Percentiles rank a stretch among this genome's conserved stretches.
Evolutionary conservation across 2,797 vertebrate species (phyloP).

Genomic region (Sphaeramia orbicularis): DNA sequence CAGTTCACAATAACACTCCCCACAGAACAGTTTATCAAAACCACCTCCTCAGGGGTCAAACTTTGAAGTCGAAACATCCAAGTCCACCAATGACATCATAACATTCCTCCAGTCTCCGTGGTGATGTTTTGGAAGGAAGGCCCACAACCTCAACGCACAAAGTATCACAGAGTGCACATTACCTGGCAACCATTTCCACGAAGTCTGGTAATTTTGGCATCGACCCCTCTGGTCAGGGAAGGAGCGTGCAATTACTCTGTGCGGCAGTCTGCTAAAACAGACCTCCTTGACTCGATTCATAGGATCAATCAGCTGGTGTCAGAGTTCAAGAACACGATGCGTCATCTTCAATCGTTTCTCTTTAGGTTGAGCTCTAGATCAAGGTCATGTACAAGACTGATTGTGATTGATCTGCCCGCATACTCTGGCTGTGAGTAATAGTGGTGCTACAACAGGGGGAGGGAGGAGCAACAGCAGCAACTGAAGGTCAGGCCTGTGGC

Average conservation of each 20-base stretch:
- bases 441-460: slow-evolving; percentile 57
- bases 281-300: slow-evolving; percentile 68
- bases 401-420: slow-evolving; percentile 77
- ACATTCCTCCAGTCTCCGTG: slow-evolving; percentile 71
- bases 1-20: slow-evolving; percentile 22
- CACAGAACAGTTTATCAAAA: slow-evolving; percentile 51
- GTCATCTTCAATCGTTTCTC: slow-evolving; percentile 80
- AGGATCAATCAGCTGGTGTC: slow-evolving; percentile 76
- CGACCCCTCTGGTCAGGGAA: slow-evolving; percentile 62
- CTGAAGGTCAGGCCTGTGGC: slow-evolving; percentile 62
- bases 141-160: slow-evolving; percentile 45
- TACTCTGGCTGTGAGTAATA: slow-evolving; percentile 81
- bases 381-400: slow-evolving; percentile 77
- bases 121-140: slow-evolving; percentile 70
- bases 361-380: slow-evolving; percentile 64
- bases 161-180: slow-evolving; percentile 60
- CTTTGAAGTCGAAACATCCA: slow-evolving; percentile 67
- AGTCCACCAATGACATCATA: slow-evolving; percentile 72
- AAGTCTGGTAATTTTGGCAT: slow-evolving; percentile 58
- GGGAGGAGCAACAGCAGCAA: slow-evolving; percentile 56
- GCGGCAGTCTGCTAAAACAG: slow-evolving; percentile 51
- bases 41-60: slow-evolving; percentile 39
- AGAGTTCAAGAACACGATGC: slow-evolving; percentile 65
- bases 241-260: slow-evolving; percentile 75
- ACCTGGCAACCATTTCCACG: slow-evolving; percentile 73